phyloP scores from a whole-genome alignment of 2,797 vertebrate species.

The Accipiter minullus region DNA sequence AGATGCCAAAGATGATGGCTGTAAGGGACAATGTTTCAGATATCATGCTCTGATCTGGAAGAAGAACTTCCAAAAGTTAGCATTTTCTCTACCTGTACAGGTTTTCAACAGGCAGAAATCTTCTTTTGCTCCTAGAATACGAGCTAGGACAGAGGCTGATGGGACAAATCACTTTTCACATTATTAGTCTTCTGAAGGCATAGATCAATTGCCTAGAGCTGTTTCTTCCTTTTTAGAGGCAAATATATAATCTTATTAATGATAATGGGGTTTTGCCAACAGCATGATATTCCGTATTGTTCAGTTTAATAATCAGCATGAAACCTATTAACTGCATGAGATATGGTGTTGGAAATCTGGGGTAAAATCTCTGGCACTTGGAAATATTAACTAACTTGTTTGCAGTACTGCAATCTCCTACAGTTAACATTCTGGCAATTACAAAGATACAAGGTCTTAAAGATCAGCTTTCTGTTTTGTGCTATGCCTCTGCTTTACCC shows the following conservation, averaged over 20 bases:
- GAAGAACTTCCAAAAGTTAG: not conserved
- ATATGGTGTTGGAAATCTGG: conserved; percentile 23
- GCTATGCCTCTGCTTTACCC: not conserved
- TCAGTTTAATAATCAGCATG: conserved; percentile 48
- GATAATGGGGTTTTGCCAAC: conserved; percentile 38
- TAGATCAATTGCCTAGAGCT: conserved; percentile 19
- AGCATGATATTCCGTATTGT: conserved; percentile 37
- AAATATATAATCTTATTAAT: conserved; percentile 56
- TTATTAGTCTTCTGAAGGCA: conserved; percentile 30
- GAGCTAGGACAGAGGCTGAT: not conserved
- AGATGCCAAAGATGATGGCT: not conserved
- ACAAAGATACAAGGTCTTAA: not conserved
- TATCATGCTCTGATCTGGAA: not conserved
- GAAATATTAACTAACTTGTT: conserved; percentile 40
- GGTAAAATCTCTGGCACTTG: conserved; percentile 41
- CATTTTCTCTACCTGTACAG: not conserved
- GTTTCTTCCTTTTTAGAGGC: conserved; percentile 33
- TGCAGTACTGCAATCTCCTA: not conserved
- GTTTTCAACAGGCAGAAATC: not conserved
- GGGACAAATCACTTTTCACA: conserved; percentile 8
- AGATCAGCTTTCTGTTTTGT: conserved; percentile 29
- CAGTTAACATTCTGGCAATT: conserved; percentile 37
- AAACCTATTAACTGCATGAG: conserved; percentile 58
- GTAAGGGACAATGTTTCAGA: not conserved
- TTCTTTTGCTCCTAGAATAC: not conserved